Percentiles rank a stretch among this genome's conserved stretches.
These are phyloP conservation scores for Meriones unguiculatus DNA, from an alignment of 2,113 vertebrate genomes.

Conservation along the genomic window DNA sequence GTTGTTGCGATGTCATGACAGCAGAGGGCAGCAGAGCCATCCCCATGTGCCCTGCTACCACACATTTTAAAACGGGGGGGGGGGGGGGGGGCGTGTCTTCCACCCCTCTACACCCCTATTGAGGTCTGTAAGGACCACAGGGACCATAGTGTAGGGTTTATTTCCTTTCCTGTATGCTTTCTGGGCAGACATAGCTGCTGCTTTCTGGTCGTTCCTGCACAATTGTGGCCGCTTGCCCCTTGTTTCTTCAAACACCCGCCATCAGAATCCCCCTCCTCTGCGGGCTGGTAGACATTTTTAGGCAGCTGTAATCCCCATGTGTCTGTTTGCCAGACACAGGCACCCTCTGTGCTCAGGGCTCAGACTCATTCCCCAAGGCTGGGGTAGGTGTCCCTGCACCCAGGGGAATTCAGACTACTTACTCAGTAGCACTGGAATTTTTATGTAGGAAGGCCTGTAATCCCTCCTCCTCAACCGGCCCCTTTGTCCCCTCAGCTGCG, in stretches of 20 bases:
- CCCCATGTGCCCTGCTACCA: neutral
- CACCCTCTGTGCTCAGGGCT: neutral
- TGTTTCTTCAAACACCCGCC: neutral
- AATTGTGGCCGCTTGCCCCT: neutral
- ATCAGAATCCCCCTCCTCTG: neutral
- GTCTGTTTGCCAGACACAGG: neutral
- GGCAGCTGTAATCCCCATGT: neutral
- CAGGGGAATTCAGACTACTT: conserved; percentile 27
- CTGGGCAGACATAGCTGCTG: neutral
- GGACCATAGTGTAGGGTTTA: neutral
- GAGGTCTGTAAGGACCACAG: neutral
- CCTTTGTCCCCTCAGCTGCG: neutral
- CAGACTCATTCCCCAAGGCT: neutral
- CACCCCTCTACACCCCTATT: too few species aligned
- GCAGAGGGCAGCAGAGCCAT: conserved; percentile 83
- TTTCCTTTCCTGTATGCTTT: neutral
- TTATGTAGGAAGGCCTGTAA: conserved; percentile 44
- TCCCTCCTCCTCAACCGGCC: neutral
- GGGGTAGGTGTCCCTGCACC: neutral
- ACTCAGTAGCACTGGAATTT: conserved; percentile 16
- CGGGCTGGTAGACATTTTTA: neutral
- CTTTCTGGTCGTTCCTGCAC: conserved; percentile 19
- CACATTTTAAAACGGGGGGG: neutral
- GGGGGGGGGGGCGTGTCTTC: too few species aligned
- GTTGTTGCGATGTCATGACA: conserved; percentile 46